These are phyloP conservation scores for Thymallus thymallus DNA, from an alignment of 2,113 vertebrate genomes.

Conservation along the genomic window DNA sequence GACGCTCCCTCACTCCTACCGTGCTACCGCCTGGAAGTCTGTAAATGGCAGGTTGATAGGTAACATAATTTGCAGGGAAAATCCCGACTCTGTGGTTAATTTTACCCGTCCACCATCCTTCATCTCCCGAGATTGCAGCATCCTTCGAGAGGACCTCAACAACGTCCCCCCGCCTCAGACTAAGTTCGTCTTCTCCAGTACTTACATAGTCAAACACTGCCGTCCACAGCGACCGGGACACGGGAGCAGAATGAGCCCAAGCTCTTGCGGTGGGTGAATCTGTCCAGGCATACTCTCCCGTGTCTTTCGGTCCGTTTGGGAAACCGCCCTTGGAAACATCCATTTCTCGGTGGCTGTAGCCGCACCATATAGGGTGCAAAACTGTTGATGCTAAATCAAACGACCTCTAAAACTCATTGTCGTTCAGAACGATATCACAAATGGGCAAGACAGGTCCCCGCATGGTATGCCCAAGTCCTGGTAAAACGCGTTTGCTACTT, in stretches of 20 bases:
- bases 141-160: conserved; percentile 88
- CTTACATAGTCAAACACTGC: conserved; percentile 86
- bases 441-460: neutral
- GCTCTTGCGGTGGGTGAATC: conserved; percentile 66
- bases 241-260: conserved; percentile 77
- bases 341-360: conserved; percentile 76
- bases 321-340: conserved; percentile 80
- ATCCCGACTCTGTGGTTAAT: conserved; percentile 84
- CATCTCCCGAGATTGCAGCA: conserved; percentile 83
- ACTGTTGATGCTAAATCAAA: conserved; percentile 50
- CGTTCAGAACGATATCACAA: conserved; percentile 32
- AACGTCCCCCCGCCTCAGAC: conserved; percentile 81
- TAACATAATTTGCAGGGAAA: conserved; percentile 87
- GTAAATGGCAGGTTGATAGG: conserved; percentile 71
- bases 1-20: conserved; percentile 49
- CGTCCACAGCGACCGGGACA: conserved; percentile 81
- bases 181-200: conserved; percentile 86
- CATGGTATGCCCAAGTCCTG: conserved; percentile 62
- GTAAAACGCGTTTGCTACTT: too few relatives aligned
- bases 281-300: conserved; percentile 66
- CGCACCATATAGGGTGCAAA: conserved; percentile 75
- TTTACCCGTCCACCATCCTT: conserved; percentile 90
- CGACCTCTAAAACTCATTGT: neutral
- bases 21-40: conserved; percentile 62
- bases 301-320: conserved; percentile 72